Evolutionary conservation across 2,888 invertebrate genomes (phyloP).

Genomic region (Apomyelois bistriatella): DNA sequence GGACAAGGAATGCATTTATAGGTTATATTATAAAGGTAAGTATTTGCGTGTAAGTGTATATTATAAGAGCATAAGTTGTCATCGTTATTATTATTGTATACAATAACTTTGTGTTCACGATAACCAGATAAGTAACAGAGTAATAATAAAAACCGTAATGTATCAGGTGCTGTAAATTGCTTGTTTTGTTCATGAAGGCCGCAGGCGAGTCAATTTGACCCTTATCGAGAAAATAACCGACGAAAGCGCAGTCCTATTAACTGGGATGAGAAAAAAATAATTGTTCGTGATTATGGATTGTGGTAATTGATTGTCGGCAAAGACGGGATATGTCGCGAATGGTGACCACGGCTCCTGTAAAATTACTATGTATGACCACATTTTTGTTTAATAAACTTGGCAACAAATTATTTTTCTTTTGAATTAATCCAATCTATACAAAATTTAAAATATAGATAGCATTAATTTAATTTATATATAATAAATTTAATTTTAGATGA

Average conservation of each 20-base stretch:
- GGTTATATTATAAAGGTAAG: no score
- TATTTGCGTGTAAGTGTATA: no score
- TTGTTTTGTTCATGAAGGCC: constrained; percentile 66
- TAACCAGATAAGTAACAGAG: constrained; percentile 53
- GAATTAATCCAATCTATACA: no score
- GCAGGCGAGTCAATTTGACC: constrained; percentile 68
- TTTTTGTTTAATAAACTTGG: not conserved
- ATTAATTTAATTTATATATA: no score
- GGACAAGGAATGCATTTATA: no score
- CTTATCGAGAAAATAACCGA: constrained; percentile 73
- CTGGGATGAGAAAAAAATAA: constrained; percentile 64
- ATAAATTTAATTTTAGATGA: no score
- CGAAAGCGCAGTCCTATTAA: constrained; percentile 66
- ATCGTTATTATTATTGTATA: not conserved
- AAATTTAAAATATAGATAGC: no score
- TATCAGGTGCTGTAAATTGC: constrained; percentile 62
- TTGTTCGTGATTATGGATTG: constrained; percentile 71
- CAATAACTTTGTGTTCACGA: constrained; percentile 24
- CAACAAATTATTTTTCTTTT: not conserved
- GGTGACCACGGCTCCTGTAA: constrained; percentile 35
- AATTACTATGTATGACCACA: constrained; percentile 31
- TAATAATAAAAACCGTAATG: constrained; percentile 62
- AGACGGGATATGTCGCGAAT: constrained; percentile 48
- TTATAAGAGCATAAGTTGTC: not conserved
- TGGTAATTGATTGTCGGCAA: constrained; percentile 62